Evolutionary conservation across 2,797 vertebrate species (phyloP).

Genomic region (Clarias pachynema): DNA sequence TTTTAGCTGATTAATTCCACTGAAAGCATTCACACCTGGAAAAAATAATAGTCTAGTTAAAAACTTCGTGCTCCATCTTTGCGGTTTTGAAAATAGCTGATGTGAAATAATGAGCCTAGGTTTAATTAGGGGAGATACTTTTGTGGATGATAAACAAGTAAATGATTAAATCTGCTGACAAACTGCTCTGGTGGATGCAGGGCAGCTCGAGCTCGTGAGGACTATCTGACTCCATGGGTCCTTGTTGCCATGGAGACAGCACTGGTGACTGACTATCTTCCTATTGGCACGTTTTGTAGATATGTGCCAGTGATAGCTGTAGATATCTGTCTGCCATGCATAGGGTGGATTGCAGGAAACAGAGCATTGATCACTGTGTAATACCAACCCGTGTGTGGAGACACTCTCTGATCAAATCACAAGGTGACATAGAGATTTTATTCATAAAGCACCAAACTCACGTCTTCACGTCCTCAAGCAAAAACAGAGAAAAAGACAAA

Average conservation of each 20-base stretch:
- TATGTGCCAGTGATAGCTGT: slow-evolving; percentile 47
- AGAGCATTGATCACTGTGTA: slow-evolving; percentile 38
- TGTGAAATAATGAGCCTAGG: slow-evolving; percentile 62
- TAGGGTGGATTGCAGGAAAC: slow-evolving; percentile 40
- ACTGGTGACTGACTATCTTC: slow-evolving; percentile 46
- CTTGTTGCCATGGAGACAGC: slow-evolving; percentile 64
- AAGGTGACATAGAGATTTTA: slow-evolving; percentile 58
- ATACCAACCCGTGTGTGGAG: slow-evolving; percentile 19
- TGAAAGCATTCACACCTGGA: slow-evolving; percentile 50
- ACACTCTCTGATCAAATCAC: slow-evolving; percentile 56
- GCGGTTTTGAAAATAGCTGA: slow-evolving; percentile 56
- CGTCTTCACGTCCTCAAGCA: slow-evolving; percentile 54
- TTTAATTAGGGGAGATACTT: slow-evolving; percentile 63
- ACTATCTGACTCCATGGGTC: slow-evolving; percentile 46
- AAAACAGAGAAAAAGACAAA: slow-evolving; percentile 52
- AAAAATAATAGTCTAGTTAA: slow-evolving; percentile 47
- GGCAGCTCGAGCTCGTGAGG: slow-evolving; percentile 37
- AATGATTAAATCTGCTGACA: slow-evolving; percentile 61
- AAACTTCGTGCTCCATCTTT: slow-evolving; percentile 44
- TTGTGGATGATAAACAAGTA: slow-evolving; percentile 61
- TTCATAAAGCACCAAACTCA: slow-evolving; percentile 52
- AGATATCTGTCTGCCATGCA: slow-evolving; percentile 46
- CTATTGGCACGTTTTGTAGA: slow-evolving; percentile 48
- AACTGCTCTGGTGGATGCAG: slow-evolving; percentile 50
- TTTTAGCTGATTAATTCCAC: slow-evolving; percentile 58